Evolutionary conservation across 2,113 vertebrate genomes (phyloP), one percentile per base, ranked within the genome.

Genomic region (Syngnathus scovelli): DNA sequence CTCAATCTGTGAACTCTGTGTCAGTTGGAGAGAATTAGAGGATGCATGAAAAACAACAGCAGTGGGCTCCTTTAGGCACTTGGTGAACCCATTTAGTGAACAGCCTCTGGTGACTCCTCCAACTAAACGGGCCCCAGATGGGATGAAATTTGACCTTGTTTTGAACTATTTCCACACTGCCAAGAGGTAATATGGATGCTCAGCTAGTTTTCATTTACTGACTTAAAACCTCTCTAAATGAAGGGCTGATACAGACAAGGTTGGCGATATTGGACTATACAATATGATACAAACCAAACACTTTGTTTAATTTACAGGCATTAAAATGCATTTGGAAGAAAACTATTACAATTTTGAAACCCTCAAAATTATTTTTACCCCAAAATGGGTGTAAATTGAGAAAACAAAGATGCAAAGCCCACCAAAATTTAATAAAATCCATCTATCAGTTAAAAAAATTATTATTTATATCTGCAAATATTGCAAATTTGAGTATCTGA

Each of bases 1-100:
- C 58, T 37, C 38, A 44, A 62, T 62, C 61, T 27, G 41, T 46
- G 61, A 62, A 39, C 61, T 62, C 61, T 44, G 61, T 44, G n/a
- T 62, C 41, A 44, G 61, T 23, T 62, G 59, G 19, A 78, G 63
- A 51, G 49, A 68, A 65, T 71, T 44, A 62, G 44, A 71, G 33
- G 18, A 54, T 13, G 43, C 59, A 62, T 62, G 61, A 19, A 62
- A 38, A 70, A 70, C 68, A 60, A 78, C 82, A 82, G 77, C 82
- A 72, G 77, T 58, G 21, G 68, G 49, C 46, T 78, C 71, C 83
- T 82, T 55, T 58, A 78, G 82, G 85, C 84, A 75, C 72, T 85
- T 82, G 81, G 74, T 83, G 85, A 85, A 79, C 74, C 74, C 82
- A 85, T 87, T 88, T 83, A 87, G 80, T 65, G 70, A 79, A 71